phyloP scores from a whole-genome alignment of 2,113 vertebrate genomes.

The Toxotes jaculatrix region DNA sequence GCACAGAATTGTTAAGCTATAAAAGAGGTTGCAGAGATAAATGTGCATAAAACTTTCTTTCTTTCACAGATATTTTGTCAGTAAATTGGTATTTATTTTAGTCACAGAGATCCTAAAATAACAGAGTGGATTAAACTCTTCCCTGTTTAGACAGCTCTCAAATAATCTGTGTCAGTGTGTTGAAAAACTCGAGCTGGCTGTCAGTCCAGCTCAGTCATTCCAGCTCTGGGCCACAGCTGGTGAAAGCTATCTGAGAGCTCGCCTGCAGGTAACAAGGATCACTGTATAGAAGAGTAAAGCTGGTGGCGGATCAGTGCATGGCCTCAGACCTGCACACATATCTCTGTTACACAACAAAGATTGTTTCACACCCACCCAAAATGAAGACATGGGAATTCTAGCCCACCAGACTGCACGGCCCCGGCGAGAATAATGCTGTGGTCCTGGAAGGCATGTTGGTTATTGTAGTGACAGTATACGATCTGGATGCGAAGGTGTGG shows the following conservation, averaged over 20 bases:
- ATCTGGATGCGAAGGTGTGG: conserved; percentile 46
- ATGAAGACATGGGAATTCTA: conserved; percentile 39
- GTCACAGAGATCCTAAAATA: not conserved
- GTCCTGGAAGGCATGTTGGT: conserved; percentile 36
- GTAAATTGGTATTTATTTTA: not conserved
- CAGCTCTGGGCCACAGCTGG: conserved; percentile 31
- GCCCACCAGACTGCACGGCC: not conserved
- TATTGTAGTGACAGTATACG: conserved; percentile 13
- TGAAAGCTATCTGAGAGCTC: conserved; percentile 63
- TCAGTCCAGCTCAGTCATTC: conserved; percentile 37
- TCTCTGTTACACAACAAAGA: conserved; percentile 64
- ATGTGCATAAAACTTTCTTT: not conserved
- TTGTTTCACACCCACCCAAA: conserved; percentile 55
- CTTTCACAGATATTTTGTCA: conserved; percentile 21
- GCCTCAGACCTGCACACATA: conserved; percentile 40
- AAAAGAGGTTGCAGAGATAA: not conserved
- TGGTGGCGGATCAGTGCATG: conserved; percentile 34
- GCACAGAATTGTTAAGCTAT: not conserved
- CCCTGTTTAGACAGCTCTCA: conserved; percentile 11
- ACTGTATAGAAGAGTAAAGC: conserved; percentile 19
- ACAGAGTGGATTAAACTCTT: conserved; percentile 3
- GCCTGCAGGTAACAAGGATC: conserved; percentile 69
- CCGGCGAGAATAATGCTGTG: conserved; percentile 16
- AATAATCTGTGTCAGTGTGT: conserved; percentile 41
- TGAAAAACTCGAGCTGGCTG: conserved; percentile 27